phyloP scores from a whole-genome alignment of 2,113 vertebrate species.

The Mustela lutreola region DNA sequence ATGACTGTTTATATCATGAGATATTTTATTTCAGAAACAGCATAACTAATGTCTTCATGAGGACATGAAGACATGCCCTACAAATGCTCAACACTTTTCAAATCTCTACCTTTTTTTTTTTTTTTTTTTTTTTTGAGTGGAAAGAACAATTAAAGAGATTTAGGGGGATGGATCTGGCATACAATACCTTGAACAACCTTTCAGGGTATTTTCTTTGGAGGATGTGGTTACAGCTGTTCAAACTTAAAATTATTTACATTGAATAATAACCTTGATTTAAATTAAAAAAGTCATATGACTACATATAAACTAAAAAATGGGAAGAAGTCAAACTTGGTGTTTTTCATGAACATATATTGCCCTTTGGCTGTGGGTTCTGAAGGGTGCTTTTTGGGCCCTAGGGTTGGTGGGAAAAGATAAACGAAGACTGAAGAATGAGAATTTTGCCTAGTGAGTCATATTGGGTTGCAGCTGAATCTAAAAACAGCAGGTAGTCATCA shows the following conservation, averaged over 20 bases:
- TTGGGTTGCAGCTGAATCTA: slow-evolving; percentile 76
- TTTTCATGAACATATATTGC: neutral
- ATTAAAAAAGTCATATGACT: slow-evolving; percentile 52
- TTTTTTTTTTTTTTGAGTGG: neutral
- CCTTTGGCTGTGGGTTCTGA: neutral
- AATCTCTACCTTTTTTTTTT: neutral
- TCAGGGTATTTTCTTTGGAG: slow-evolving; percentile 64
- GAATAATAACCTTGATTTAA: slow-evolving; percentile 59
- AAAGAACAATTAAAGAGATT: slow-evolving; percentile 65
- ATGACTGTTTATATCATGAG: slow-evolving; percentile 33
- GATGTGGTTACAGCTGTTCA: slow-evolving; percentile 66
- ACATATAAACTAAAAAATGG: slow-evolving; percentile 56
- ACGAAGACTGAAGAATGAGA: slow-evolving; percentile 58
- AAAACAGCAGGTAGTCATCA: slow-evolving; percentile 85
- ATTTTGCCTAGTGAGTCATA: slow-evolving; percentile 70
- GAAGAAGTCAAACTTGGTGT: slow-evolving; percentile 43
- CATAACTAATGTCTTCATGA: neutral
- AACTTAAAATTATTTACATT: slow-evolving; percentile 67
- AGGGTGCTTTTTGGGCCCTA: neutral
- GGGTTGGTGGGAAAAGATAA: slow-evolving; percentile 63
- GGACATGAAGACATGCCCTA: neutral
- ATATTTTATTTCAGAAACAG: slow-evolving; percentile 57
- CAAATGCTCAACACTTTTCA: slow-evolving; percentile 62
- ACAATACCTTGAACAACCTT: neutral
- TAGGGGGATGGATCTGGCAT: slow-evolving; percentile 38